A percentile compares a stretch with the other conserved stretches of the same genome.
phyloP scores from a whole-genome alignment of 1,140 invertebrate species.

The Orchestia grillus region DNA sequence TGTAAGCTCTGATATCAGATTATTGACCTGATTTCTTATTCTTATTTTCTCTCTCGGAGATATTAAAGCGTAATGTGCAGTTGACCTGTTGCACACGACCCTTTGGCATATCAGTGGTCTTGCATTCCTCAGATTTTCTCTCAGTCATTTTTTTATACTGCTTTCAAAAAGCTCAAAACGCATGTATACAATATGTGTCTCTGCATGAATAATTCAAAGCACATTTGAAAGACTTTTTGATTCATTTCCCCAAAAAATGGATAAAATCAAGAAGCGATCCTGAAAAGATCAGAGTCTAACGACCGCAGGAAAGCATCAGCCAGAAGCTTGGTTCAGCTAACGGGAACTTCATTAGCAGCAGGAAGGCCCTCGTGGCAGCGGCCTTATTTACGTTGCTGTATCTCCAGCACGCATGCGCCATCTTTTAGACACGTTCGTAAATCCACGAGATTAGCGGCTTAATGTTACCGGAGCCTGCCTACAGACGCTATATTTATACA shows the following conservation, averaged over 20 bases:
- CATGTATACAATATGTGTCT: no score
- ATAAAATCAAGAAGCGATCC: neutral
- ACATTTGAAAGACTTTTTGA: no score
- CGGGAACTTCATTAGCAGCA: neutral
- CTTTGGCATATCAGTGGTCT: neutral
- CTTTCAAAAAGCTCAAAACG: neutral
- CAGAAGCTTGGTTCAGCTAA: neutral
- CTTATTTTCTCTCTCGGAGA: neutral
- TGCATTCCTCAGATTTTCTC: no score
- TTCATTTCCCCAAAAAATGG: no score
- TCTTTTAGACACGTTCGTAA: neutral
- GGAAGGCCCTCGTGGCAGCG: neutral
- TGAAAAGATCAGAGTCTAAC: neutral
- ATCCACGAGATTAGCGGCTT: neutral
- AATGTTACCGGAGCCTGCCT: slow-evolving; percentile 3
- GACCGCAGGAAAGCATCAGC: neutral
- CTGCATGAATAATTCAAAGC: no score
- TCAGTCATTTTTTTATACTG: neutral
- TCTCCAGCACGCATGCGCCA: neutral
- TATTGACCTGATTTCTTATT: neutral
- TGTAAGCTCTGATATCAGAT: neutral
- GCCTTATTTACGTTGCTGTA: slow-evolving; percentile 19
- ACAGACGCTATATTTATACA: neutral
- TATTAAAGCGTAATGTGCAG: neutral
- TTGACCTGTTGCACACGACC: neutral